Evolutionary conservation across 1,140 invertebrate genomes (phyloP).

Genomic region (Drosophila pachea): DNA sequence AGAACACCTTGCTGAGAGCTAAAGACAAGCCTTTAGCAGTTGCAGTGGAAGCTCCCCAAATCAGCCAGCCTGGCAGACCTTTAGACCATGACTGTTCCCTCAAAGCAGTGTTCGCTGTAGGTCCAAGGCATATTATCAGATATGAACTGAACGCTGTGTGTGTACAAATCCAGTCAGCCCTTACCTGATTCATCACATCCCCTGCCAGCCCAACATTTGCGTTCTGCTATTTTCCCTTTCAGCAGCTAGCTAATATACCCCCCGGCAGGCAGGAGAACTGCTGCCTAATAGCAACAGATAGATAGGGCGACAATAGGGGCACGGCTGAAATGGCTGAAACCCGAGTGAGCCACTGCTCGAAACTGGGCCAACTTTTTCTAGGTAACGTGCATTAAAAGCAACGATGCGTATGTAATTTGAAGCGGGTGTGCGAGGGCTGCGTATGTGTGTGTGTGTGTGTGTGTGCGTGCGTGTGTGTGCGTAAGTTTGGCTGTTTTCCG

Average conservation of each 20-base stretch:
- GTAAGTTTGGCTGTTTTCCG: slow-evolving; percentile 9
- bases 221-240: background rate
- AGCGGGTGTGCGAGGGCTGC: slow-evolving; percentile 7
- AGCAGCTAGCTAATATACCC: background rate
- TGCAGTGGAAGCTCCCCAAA: no score
- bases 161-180: no score
- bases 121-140: no score
- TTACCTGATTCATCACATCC: no score
- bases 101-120: no score
- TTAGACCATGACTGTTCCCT: no score
- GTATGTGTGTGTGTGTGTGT: slow-evolving; percentile 3
- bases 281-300: slow-evolving; percentile 19
- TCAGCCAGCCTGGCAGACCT: no score
- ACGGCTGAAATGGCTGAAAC: slow-evolving; percentile 26
- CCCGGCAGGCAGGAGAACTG: background rate
- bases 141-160: no score
- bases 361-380: slow-evolving; percentile 46
- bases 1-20: no score
- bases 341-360: no score
- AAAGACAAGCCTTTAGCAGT: no score
- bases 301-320: slow-evolving; percentile 15
- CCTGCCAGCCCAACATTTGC: no score
- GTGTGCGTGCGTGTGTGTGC: slow-evolving; percentile 23
- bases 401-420: slow-evolving; percentile 40
- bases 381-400: slow-evolving; percentile 40